Evolutionary conservation across 1,140 invertebrate species (phyloP).

Genomic region (Eupeodes corollae): DNA sequence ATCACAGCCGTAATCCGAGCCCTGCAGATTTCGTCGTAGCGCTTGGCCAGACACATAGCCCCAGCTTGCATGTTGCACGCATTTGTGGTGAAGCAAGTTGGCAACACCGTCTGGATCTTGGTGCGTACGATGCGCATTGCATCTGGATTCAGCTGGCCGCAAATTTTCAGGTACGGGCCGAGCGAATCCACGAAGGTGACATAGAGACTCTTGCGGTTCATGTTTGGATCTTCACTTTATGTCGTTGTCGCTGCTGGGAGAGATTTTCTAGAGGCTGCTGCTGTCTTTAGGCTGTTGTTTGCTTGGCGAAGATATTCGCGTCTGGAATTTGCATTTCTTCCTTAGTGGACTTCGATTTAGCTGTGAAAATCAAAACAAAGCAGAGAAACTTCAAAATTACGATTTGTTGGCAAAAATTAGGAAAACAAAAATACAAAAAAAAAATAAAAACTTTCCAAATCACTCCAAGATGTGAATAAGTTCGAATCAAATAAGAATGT

Average conservation of each 20-base stretch:
- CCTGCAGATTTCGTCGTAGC: neutral
- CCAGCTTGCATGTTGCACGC: constrained; percentile 15
- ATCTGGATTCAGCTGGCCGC: constrained; percentile 44
- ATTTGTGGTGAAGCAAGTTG: constrained; percentile 24
- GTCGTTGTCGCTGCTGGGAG: neutral
- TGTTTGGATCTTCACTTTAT: neutral
- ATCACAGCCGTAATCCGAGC: neutral
- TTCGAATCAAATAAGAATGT: too few species aligned
- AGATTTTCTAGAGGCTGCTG: too few species aligned
- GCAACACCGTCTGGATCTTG: constrained; percentile 22
- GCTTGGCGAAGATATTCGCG: neutral
- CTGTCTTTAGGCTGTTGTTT: constrained; percentile 12
- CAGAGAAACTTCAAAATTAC: too few species aligned
- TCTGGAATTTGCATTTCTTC: too few species aligned
- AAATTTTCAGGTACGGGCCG: constrained; percentile 53
- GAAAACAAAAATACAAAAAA: too few species aligned
- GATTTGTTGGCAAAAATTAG: too few species aligned
- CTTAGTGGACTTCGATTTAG: too few species aligned
- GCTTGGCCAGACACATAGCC: constrained; percentile 23
- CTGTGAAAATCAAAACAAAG: too few species aligned
- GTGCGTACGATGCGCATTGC: constrained; percentile 21
- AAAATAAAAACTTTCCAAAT: too few species aligned
- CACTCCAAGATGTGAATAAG: too few species aligned
- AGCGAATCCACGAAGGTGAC: constrained; percentile 55
- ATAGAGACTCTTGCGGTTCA: constrained; percentile 6